Conservation (phyloP, 2,797 vertebrate genomes). For the Rhinoraja longicauda region DNA sequence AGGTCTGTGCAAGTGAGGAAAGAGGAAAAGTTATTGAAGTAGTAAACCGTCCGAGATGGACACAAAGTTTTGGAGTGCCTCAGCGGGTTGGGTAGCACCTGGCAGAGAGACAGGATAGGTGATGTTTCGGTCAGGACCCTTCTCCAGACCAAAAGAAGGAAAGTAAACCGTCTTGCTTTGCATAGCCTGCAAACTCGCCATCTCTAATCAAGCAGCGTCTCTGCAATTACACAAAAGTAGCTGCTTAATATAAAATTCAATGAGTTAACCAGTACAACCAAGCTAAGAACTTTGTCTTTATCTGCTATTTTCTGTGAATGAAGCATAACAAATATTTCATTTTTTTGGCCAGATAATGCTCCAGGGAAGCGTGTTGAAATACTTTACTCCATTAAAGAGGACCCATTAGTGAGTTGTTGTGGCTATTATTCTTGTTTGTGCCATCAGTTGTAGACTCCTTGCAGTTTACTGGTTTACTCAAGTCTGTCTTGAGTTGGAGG, state of each 20-base stretch:
- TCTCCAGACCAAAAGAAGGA: no score
- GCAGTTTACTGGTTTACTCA: neutral
- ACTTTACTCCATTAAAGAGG: neutral
- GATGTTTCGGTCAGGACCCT: no score
- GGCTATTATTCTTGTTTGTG: neutral
- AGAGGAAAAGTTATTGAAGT: neutral
- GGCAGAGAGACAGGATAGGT: no score
- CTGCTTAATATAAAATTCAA: neutral
- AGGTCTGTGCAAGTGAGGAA: neutral
- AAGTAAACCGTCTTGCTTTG: no score
- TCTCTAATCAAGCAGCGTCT: neutral
- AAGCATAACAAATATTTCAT: neutral
- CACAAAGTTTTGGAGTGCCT: no score
- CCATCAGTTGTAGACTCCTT: neutral
- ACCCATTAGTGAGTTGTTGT: neutral
- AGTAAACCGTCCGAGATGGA: neutral
- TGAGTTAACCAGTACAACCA: neutral
- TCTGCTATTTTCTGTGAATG: neutral
- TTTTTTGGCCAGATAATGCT: no score
- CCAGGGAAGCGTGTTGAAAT: no score
- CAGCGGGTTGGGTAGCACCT: no score
- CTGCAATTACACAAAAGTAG: neutral
- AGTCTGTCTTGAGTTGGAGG: neutral
- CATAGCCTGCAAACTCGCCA: neutral
- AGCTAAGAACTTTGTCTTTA: neutral